A percentile compares a stretch with the other conserved stretches of the same genome.
Evolutionary conservation across 2,888 invertebrate species (phyloP).

Genomic region (Ceratothoa steindachneri): DNA sequence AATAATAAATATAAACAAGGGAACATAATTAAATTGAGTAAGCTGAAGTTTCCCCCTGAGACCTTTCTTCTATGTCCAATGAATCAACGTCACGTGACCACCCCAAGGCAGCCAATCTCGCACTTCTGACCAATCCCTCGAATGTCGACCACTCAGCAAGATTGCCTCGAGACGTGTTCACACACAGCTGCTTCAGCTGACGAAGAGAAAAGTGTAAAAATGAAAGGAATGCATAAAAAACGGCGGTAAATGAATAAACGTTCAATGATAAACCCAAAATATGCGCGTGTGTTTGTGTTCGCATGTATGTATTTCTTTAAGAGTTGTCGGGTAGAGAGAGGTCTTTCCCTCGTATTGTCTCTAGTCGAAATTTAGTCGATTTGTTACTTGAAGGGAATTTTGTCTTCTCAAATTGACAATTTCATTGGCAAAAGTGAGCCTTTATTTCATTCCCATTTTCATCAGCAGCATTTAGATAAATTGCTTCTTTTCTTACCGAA

Average conservation of each 20-base stretch:
- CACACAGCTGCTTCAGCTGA: background rate
- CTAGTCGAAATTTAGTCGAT: background rate
- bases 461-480: constrained; percentile 4
- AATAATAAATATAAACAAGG: background rate
- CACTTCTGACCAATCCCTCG: background rate
- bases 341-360: background rate
- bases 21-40: background rate
- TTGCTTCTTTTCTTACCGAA: constrained; percentile 6
- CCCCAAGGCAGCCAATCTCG: background rate
- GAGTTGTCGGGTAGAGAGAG: background rate
- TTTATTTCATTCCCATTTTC: constrained; percentile 8
- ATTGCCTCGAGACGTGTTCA: constrained; percentile 2
- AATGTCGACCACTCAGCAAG: background rate
- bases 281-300: background rate
- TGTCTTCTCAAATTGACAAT: constrained; percentile 10
- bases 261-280: background rate
- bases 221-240: background rate
- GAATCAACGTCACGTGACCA: constrained; percentile 6
- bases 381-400: constrained; percentile 9
- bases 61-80: background rate
- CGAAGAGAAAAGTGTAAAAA: background rate
- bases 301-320: background rate
- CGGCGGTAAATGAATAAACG: background rate
- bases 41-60: background rate
- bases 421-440: background rate